Evolutionary conservation across 2,888 invertebrate species (phyloP).

Genomic region (Melinaea marsaeus): DNA sequence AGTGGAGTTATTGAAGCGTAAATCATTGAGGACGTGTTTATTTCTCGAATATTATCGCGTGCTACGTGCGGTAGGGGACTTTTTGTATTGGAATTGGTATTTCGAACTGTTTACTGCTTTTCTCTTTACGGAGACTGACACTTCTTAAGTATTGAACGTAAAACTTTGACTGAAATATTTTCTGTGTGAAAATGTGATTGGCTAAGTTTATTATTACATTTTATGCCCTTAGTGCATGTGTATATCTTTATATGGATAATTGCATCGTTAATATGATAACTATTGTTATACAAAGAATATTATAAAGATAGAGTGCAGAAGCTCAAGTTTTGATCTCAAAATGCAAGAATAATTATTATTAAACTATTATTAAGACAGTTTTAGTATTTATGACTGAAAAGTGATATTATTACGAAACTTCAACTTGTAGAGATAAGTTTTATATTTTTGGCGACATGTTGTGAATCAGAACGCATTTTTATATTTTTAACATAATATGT

Average conservation of each 20-base stretch:
- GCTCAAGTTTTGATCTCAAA: no score
- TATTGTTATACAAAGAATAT: no score
- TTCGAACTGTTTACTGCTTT: conserved; percentile 1
- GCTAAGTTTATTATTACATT: no score
- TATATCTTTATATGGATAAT: no score
- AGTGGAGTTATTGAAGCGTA: conserved; percentile 44
- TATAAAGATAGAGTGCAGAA: no score
- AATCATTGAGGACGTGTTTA: conserved; percentile 42
- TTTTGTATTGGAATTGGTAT: conserved; percentile 7
- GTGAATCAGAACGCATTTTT: conserved; percentile 36
- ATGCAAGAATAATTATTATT: no score
- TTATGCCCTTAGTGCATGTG: no score
- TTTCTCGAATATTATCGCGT: conserved; percentile 31
- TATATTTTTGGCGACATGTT: conserved; percentile 50
- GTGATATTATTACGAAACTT: background rate
- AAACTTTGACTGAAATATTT: background rate
- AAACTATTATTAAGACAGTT: no score
- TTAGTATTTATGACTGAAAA: background rate
- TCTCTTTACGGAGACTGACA: background rate
- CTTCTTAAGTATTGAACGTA: background rate
- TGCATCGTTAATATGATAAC: no score
- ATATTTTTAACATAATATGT: background rate
- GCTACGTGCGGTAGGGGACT: conserved; percentile 15
- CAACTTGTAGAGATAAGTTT: conserved; percentile 24
- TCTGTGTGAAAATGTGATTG: background rate